These are phyloP conservation scores for Ferrisia virgata DNA, from an alignment of 2,888 invertebrate genomes.

Conservation along the genomic window DNA sequence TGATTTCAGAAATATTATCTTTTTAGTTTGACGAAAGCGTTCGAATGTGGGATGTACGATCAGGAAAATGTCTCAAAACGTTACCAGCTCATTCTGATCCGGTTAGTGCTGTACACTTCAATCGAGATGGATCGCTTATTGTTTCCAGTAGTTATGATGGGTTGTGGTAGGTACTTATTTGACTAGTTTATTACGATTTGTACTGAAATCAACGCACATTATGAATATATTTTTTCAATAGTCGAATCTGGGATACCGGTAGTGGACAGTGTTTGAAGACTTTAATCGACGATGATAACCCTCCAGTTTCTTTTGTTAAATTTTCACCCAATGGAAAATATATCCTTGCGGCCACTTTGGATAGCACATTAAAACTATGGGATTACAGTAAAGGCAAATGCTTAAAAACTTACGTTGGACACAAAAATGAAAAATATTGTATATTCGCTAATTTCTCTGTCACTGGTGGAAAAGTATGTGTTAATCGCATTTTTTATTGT, in stretches of 20 bases:
- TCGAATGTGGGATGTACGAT: conserved; percentile 97
- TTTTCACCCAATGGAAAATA: conserved; percentile 99
- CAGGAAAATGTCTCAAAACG: conserved; percentile 96
- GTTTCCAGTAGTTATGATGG: conserved; percentile 99
- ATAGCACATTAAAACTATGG: conserved; percentile 98
- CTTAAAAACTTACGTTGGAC: conserved; percentile 95
- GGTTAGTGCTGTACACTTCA: conserved; percentile 98
- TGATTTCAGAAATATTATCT: not conserved
- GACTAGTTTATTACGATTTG: not conserved
- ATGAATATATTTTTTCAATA: conserved; percentile 52
- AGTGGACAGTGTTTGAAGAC: conserved; percentile 99
- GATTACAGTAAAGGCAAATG: conserved; percentile 99
- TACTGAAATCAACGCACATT: not conserved
- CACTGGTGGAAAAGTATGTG: conserved; percentile 91
- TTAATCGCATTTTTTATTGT: too few species aligned
- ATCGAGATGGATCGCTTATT: conserved; percentile 96
- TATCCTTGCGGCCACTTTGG: conserved; percentile 94
- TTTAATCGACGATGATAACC: conserved; percentile 98
- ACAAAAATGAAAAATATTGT: conserved; percentile 98
- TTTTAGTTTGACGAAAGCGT: conserved; percentile 93
- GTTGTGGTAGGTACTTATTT: conserved; percentile 68
- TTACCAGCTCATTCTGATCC: conserved; percentile 99
- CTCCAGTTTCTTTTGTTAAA: conserved; percentile 98
- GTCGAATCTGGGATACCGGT: conserved; percentile 99
- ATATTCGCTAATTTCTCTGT: conserved; percentile 99